Evolutionary conservation across 2,888 invertebrate genomes (phyloP).

Genomic region (Thera obeliscata): DNA sequence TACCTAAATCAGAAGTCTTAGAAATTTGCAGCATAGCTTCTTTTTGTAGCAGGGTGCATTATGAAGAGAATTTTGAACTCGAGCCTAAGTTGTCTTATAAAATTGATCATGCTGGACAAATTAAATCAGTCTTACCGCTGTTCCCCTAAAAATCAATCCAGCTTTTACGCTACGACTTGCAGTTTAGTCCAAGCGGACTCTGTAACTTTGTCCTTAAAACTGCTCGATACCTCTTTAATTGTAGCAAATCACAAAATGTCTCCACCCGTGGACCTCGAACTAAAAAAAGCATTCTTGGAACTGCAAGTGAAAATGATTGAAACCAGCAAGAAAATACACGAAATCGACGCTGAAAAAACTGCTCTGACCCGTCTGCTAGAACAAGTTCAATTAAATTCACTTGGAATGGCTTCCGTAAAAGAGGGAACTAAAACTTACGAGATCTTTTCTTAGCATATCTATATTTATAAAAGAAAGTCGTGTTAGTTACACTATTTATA

Average conservation of each 20-base stretch:
- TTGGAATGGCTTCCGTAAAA: slow-evolving; percentile 86
- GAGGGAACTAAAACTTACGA: slow-evolving; percentile 89
- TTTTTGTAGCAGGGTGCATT: too few species aligned
- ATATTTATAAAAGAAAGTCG: too few species aligned
- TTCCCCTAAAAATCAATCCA: too few species aligned
- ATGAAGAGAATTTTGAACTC: too few species aligned
- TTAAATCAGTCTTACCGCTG: too few species aligned
- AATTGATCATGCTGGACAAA: too few species aligned
- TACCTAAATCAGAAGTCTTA: too few species aligned
- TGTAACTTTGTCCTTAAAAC: background rate
- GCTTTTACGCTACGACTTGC: too few species aligned
- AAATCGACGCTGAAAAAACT: slow-evolving; percentile 91
- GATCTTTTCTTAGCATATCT: too few species aligned
- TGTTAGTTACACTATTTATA: too few species aligned
- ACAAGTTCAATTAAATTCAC: slow-evolving; percentile 89
- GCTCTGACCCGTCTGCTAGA: slow-evolving; percentile 87
- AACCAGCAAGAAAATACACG: slow-evolving; percentile 90
- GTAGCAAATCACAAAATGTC: slow-evolving; percentile 59
- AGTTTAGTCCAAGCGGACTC: background rate
- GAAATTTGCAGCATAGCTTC: too few species aligned
- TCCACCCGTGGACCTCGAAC: slow-evolving; percentile 83
- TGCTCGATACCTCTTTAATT: background rate
- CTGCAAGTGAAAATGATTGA: slow-evolving; percentile 92
- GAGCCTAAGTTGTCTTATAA: too few species aligned
- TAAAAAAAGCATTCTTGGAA: slow-evolving; percentile 91